These are phyloP conservation scores for Paramormyrops kingsleyae DNA, from an alignment of 2,113 vertebrate genomes.

Conservation along the genomic window DNA sequence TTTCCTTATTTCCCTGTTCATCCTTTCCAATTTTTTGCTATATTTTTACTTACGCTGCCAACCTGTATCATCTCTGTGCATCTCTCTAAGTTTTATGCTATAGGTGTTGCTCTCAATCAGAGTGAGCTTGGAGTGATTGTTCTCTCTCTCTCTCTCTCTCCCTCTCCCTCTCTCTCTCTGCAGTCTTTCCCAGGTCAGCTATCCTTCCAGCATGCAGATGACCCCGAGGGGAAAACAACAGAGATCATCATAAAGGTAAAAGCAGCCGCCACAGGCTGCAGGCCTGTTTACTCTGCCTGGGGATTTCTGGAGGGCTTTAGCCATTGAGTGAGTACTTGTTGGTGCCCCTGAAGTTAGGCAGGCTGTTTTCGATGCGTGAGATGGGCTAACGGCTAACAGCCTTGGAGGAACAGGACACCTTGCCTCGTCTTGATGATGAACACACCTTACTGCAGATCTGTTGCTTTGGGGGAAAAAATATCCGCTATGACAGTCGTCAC, in stretches of 20 bases:
- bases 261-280: background rate
- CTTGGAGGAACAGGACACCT: background rate
- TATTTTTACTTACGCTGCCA: background rate
- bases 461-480: background rate
- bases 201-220: conserved; percentile 68
- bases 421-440: background rate
- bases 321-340: background rate
- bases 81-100: background rate
- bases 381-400: background rate
- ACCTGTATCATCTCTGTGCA: background rate
- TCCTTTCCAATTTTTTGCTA: background rate
- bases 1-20: background rate
- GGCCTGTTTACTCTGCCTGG: background rate
- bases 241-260: conserved; percentile 82
- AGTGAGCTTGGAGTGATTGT: background rate
- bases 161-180: conserved; percentile 30
- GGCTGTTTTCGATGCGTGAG: background rate
- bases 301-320: background rate
- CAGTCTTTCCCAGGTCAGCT: conserved; percentile 70
- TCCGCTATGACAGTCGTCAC: background rate
- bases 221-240: conserved; percentile 70
- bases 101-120: background rate
- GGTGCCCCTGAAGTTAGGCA: background rate
- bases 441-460: background rate
- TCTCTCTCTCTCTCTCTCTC: conserved; percentile 4